These are phyloP conservation scores for Gastrophysa polygoni DNA, from an alignment of 2,888 invertebrate species.

Conservation along the genomic window DNA sequence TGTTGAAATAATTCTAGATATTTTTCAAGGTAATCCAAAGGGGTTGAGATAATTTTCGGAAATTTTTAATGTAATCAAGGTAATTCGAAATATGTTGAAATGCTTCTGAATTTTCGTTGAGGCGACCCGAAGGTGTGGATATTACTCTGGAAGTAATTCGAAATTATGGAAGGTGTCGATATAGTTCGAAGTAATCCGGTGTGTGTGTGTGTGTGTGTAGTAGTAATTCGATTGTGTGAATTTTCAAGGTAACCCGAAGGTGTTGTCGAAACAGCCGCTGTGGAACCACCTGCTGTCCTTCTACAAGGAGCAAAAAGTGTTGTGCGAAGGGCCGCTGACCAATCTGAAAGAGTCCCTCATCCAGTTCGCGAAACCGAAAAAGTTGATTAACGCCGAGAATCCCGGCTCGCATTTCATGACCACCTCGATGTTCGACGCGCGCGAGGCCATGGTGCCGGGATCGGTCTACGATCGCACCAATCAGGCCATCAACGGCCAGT, in stretches of 20 bases:
- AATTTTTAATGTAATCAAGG: no score
- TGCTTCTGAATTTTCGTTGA: no score
- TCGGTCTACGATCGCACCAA: constrained; percentile 86
- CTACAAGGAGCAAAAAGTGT: constrained; percentile 95
- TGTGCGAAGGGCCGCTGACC: constrained; percentile 97
- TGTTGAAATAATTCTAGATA: no score
- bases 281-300: constrained; percentile 98
- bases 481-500: constrained; percentile 44
- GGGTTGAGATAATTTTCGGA: no score
- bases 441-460: constrained; percentile 93
- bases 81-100: no score
- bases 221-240: no score
- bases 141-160: no score
- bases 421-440: constrained; percentile 94
- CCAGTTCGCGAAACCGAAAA: constrained; percentile 96
- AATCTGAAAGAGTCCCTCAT: constrained; percentile 96
- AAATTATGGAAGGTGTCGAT: no score
- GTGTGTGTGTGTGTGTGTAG: no score
- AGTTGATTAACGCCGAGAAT: constrained; percentile 90
- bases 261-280: constrained; percentile 95
- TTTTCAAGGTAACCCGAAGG: constrained; percentile 81
- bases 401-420: constrained; percentile 98
- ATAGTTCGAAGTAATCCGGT: no score
- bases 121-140: no score
- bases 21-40: no score